Percentiles rank a stretch among this genome's conserved stretches.
phyloP scores from a whole-genome alignment of 2,888 invertebrate species.

The Myopa testacea region DNA sequence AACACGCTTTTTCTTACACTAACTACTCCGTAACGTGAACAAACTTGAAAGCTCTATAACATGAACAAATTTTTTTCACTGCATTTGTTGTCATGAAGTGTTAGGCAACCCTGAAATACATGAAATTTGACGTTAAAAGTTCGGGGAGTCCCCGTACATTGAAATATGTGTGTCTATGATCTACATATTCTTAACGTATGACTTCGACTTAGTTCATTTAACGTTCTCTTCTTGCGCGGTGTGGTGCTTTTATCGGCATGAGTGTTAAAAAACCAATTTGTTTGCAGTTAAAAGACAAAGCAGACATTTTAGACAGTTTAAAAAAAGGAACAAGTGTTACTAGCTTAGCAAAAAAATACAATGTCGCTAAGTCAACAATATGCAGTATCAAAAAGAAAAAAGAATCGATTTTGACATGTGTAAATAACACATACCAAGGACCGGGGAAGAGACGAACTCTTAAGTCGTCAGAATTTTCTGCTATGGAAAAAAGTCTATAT shows the following conservation, averaged over 20 bases:
- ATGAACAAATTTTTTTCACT: too few relatives aligned
- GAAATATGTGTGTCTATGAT: not conserved
- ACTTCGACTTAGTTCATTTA: too few relatives aligned
- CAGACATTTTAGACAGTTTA: conserved; percentile 5
- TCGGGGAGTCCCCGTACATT: too few relatives aligned
- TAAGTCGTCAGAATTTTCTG: not conserved
- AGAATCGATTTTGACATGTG: not conserved
- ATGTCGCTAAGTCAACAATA: conserved; percentile 19
- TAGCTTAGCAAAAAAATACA: conserved; percentile 2
- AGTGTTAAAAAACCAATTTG: not conserved
- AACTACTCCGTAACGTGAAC: not conserved
- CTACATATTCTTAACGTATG: not conserved
- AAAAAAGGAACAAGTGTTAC: conserved; percentile 15
- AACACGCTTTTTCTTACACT: conserved; percentile 8
- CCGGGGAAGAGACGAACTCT: conserved; percentile 1
- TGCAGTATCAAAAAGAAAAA: conserved; percentile 1
- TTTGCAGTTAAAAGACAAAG: conserved; percentile 12
- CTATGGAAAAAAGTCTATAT: conserved; percentile 11
- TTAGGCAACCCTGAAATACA: too few relatives aligned
- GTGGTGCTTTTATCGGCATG: too few relatives aligned
- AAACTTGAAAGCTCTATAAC: too few relatives aligned
- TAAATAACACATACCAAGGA: not conserved
- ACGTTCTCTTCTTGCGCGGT: too few relatives aligned
- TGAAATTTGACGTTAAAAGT: too few relatives aligned
- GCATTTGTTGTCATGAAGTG: too few relatives aligned